phyloP scores from a whole-genome alignment of 2,113 vertebrate species.

The Peromyscus polionotus region DNA sequence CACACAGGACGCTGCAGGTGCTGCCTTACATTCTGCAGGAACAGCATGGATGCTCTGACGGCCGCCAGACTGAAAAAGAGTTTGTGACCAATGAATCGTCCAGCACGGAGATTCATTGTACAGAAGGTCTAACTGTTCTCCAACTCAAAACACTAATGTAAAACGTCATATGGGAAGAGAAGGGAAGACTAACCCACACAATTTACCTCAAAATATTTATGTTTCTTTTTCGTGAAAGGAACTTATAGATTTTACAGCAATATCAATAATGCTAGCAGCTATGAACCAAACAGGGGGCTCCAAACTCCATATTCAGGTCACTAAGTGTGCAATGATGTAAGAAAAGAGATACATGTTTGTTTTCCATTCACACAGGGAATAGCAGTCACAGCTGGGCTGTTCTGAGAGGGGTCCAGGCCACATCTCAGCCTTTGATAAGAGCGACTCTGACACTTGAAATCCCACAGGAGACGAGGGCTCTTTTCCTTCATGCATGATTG shows the following conservation, averaged over 20 bases:
- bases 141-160: conserved; percentile 10
- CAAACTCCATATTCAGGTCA: neutral
- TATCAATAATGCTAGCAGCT: neutral
- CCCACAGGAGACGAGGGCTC: neutral
- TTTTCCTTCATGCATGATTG: neutral
- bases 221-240: conserved; percentile 5
- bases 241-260: neutral
- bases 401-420: neutral
- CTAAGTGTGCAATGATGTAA: neutral
- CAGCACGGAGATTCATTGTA: neutral
- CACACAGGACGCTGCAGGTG: conserved; percentile 88
- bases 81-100: neutral
- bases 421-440: neutral
- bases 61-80: conserved; percentile 89
- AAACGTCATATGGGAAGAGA: neutral
- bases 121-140: neutral
- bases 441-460: neutral
- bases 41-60: conserved; percentile 88
- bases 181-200: neutral
- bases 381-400: neutral
- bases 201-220: neutral
- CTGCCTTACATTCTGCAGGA: conserved; percentile 86
- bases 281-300: neutral
- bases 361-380: neutral
- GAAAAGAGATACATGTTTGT: neutral